Evolutionary conservation across 1,140 invertebrate species (phyloP).

Genomic region (Tigriopus japonicus): DNA sequence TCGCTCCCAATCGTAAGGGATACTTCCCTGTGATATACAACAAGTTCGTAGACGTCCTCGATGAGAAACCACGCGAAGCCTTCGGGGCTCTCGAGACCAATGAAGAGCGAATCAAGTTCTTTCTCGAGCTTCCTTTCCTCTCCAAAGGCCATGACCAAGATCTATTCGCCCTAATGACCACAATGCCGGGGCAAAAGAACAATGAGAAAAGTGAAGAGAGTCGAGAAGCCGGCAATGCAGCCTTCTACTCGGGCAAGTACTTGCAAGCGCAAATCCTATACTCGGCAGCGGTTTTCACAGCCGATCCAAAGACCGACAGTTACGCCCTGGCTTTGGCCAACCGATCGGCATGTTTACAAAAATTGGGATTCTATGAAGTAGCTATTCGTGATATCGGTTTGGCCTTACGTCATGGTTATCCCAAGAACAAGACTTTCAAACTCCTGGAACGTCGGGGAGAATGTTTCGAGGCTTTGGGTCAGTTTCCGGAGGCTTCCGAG

Average conservation of each 20-base stretch:
- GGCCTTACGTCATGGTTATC: neutral
- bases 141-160: too few species aligned
- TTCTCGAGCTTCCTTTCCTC: neutral
- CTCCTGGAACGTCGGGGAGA: neutral
- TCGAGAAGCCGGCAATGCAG: neutral
- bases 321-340: conserved; percentile 1
- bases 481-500: too few species aligned
- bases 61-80: neutral
- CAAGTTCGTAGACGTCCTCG: neutral
- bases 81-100: neutral
- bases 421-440: conserved; percentile 1
- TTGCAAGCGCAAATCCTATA: neutral
- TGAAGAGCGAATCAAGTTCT: neutral
- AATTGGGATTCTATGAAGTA: neutral
- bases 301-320: neutral
- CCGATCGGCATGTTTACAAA: conserved; percentile 1
- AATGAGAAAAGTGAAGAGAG: neutral
- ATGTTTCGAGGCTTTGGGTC: neutral
- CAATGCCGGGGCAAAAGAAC: neutral
- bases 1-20: neutral
- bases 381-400: neutral
- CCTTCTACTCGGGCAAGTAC: neutral
- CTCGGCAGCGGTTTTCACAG: neutral
- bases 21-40: neutral
- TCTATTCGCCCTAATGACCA: neutral